Evolutionary conservation across 2,113 vertebrate genomes (phyloP).

Genomic region (Python bivittatus): DNA sequence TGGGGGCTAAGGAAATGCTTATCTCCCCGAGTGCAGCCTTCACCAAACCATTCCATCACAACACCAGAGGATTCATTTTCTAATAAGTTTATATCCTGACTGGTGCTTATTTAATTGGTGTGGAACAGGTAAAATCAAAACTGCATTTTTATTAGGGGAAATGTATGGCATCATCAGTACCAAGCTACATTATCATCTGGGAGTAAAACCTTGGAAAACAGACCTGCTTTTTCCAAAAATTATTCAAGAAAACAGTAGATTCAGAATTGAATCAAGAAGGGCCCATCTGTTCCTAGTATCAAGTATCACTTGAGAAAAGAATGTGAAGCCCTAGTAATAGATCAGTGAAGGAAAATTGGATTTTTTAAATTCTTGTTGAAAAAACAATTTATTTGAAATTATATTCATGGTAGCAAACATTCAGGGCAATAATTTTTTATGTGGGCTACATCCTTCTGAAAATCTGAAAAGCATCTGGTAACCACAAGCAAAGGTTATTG

Average conservation of each 20-base stretch:
- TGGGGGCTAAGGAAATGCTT: too few relatives aligned
- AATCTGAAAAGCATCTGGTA: conserved; percentile 12
- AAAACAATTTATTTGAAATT: conserved; percentile 22
- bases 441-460: background rate
- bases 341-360: background rate
- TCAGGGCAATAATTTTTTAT: conserved; percentile 4
- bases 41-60: too few relatives aligned
- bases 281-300: background rate
- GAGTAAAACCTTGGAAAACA: background rate
- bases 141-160: background rate
- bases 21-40: too few relatives aligned
- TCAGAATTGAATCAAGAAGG: background rate
- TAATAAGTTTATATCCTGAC: background rate
- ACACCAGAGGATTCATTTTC: background rate
- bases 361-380: background rate
- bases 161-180: background rate
- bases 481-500: background rate
- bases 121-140: background rate
- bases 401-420: background rate
- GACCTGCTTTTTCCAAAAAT: background rate
- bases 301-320: background rate
- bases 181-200: background rate
- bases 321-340: background rate
- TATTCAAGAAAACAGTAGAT: background rate
- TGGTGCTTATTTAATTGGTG: background rate